Percentiles rank a stretch among this genome's conserved stretches.
These are phyloP conservation scores for Labeo calbasu DNA, from an alignment of 2,797 vertebrate genomes.

Conservation along the genomic window DNA sequence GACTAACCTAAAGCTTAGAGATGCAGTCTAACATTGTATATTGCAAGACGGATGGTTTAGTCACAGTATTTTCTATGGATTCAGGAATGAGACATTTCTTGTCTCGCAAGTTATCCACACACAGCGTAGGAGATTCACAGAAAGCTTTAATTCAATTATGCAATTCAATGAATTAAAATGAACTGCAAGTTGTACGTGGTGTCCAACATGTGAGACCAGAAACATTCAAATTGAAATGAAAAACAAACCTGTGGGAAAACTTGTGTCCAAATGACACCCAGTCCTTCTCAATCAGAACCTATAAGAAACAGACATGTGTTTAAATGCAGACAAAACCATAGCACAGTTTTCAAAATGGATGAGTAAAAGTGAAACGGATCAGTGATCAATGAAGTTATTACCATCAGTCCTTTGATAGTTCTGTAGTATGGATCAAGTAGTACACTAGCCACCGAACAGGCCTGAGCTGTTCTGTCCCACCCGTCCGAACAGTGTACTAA, in stretches of 20 bases:
- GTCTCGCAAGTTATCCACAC: not conserved
- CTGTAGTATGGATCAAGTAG: conserved; percentile 92
- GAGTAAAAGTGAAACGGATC: not conserved
- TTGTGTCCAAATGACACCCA: conserved; percentile 98
- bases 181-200: not conserved
- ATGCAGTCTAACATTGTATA: not conserved
- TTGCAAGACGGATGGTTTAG: conserved; percentile 16
- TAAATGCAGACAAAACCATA: not conserved
- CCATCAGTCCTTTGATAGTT: conserved; percentile 93
- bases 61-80: conserved; percentile 6
- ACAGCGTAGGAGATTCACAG: conserved; percentile 8
- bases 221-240: not conserved
- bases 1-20: not conserved
- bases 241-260: conserved; percentile 92
- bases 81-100: conserved; percentile 13
- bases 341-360: not conserved
- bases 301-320: not conserved
- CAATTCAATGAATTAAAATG: not conserved
- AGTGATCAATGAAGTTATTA: conserved; percentile 64
- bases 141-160: conserved; percentile 14
- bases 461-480: conserved; percentile 96
- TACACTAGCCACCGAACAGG: conserved; percentile 91
- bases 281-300: conserved; percentile 95
- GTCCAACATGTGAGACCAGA: not conserved
- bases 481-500: conserved; percentile 98